These are phyloP conservation scores for Caretta caretta DNA, from an alignment of 2,113 vertebrate genomes.

Conservation along the genomic window DNA sequence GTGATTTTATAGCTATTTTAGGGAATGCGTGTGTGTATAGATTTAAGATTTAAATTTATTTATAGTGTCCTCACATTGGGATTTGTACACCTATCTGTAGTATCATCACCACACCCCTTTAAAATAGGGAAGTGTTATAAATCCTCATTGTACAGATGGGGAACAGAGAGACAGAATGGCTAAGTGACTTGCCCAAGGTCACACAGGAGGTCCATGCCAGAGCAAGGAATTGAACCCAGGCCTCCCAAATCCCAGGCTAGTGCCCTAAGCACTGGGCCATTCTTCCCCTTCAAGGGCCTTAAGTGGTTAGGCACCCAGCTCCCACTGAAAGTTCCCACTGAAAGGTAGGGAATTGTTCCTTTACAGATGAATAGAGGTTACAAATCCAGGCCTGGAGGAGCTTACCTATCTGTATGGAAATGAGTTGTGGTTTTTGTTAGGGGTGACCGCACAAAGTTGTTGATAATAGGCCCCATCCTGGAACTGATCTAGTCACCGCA, in stretches of 20 bases:
- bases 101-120: rapidly evolving
- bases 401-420: rapidly evolving
- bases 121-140: neutral
- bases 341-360: rapidly evolving
- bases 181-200: neutral
- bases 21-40: constrained; percentile 8
- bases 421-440: rapidly evolving
- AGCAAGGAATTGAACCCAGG: neutral
- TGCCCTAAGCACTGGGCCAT: neutral
- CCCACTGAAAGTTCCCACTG: rapidly evolving
- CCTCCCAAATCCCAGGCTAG: neutral
- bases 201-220: neutral
- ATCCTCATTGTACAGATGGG: neutral
- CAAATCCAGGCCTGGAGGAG: neutral
- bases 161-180: neutral
- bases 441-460: neutral
- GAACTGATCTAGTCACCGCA: rapidly evolving
- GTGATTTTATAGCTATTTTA: constrained; percentile 52
- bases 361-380: neutral
- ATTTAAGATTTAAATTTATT: neutral
- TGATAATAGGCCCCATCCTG: neutral
- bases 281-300: neutral
- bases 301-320: neutral
- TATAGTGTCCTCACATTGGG: neutral
- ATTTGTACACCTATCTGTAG: neutral